Evolutionary conservation across 53 echinoderm and acorn worm species (phyloP).

Genomic region (Hippasteria phrygiana): DNA sequence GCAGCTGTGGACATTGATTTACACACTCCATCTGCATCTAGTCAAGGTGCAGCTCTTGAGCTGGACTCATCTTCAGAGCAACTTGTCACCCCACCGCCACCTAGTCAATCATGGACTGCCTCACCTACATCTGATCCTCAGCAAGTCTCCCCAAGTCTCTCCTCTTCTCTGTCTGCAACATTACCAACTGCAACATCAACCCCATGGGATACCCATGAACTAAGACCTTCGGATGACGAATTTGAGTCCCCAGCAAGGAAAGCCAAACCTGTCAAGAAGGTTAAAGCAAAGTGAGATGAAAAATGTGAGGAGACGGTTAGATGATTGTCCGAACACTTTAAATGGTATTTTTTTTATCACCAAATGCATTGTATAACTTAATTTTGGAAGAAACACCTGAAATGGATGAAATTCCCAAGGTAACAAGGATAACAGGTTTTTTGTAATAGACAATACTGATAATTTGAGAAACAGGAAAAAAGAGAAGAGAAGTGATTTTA

Average conservation of each 20-base stretch:
- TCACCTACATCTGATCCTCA: too few species aligned
- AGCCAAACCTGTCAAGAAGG: background rate
- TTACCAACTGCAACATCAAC: background rate
- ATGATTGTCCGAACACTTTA: background rate
- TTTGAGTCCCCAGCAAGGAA: background rate
- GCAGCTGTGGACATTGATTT: too few species aligned
- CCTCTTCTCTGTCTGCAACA: background rate
- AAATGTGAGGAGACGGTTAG: background rate
- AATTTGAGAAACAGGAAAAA: background rate
- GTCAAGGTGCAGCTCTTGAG: too few species aligned
- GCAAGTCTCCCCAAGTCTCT: too few species aligned
- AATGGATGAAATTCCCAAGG: constrained; percentile 4
- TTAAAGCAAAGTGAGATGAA: too few species aligned
- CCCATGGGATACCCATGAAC: background rate
- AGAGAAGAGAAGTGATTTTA: constrained; percentile 25
- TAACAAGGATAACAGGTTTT: constrained; percentile 3
- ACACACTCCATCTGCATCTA: too few species aligned
- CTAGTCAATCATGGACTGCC: too few species aligned
- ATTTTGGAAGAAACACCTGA: background rate
- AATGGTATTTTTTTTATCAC: background rate
- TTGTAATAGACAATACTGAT: background rate
- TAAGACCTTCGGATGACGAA: background rate
- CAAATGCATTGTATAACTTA: background rate
- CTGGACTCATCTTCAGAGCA: too few species aligned
- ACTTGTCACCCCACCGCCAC: too few species aligned